Percentiles rank a stretch among this genome's conserved stretches.
Evolutionary conservation across 2,888 invertebrate genomes (phyloP).

Genomic region (Calliphora vomitoria): DNA sequence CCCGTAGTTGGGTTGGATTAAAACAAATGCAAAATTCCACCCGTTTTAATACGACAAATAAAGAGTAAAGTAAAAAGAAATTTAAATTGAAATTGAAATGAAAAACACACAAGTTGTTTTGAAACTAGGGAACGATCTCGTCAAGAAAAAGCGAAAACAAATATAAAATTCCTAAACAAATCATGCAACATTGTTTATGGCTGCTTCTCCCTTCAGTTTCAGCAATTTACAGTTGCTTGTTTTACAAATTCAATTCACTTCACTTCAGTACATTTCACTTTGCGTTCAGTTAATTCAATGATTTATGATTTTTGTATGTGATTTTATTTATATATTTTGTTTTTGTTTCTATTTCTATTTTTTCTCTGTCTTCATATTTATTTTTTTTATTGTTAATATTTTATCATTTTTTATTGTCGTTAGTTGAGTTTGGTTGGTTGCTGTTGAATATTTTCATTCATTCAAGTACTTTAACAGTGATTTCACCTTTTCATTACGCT

Average conservation of each 20-base stretch:
- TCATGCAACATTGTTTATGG: constrained; percentile 43
- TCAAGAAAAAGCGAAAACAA: constrained; percentile 16
- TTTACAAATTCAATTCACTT: constrained; percentile 39
- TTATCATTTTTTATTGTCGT: constrained; percentile 39
- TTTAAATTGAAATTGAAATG: neutral
- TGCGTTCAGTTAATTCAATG: constrained; percentile 28
- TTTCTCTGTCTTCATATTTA: neutral
- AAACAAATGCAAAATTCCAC: constrained; percentile 41
- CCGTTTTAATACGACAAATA: too few species aligned
- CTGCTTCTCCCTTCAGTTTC: constrained; percentile 13
- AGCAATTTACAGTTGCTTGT: constrained; percentile 25
- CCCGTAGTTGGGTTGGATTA: neutral
- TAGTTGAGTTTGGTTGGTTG: neutral
- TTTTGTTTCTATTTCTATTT: neutral
- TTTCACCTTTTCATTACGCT: constrained; percentile 14
- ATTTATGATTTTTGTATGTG: constrained; percentile 56
- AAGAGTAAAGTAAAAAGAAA: neutral
- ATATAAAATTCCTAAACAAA: constrained; percentile 40
- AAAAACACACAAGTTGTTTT: constrained; percentile 19
- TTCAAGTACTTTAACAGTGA: constrained; percentile 30
- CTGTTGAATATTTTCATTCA: neutral
- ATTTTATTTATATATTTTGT: constrained; percentile 38
- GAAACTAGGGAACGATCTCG: constrained; percentile 38
- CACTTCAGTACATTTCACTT: constrained; percentile 8
- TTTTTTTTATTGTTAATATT: constrained; percentile 27